These are phyloP conservation scores for Pterocles burchelli DNA, from an alignment of 2,113 vertebrate genomes.

Conservation along the genomic window DNA sequence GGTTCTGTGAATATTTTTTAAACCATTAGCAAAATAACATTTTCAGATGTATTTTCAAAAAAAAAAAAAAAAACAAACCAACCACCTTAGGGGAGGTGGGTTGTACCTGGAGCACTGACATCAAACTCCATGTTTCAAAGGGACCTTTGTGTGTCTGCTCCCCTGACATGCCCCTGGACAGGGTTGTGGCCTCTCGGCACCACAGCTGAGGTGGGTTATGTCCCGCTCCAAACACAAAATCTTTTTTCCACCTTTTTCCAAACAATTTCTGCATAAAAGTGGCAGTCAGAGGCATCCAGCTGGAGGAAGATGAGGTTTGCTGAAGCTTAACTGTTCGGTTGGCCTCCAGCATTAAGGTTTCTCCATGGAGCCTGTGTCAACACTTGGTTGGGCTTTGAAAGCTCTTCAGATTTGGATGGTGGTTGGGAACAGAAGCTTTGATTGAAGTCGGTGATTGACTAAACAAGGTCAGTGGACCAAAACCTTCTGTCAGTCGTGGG, in stretches of 20 bases:
- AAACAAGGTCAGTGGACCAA: not conserved
- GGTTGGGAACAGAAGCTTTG: not conserved
- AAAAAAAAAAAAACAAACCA: not conserved
- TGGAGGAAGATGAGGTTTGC: not conserved
- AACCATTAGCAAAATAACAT: not conserved
- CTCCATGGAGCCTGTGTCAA: not conserved
- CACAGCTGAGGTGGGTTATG: accelerated
- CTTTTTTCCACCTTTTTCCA: not conserved
- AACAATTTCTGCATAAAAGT: not conserved
- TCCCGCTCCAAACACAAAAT: not conserved
- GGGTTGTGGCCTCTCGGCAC: not conserved
- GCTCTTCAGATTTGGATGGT: not conserved
- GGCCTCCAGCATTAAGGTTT: not conserved
- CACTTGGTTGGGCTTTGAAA: not conserved
- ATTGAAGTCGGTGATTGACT: not conserved
- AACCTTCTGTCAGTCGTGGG: not conserved
- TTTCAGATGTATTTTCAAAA: not conserved
- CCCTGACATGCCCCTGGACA: not conserved
- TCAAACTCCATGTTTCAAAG: not conserved
- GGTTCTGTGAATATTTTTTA: not conserved
- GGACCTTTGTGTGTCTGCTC: not conserved
- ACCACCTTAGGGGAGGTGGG: not conserved
- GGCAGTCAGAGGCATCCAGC: not conserved
- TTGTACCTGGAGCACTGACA: not conserved
- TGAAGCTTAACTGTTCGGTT: not conserved